These are phyloP conservation scores for Mormyrus hasselquistii DNA, from an alignment of 2,797 vertebrate species.

Conservation along the genomic window DNA sequence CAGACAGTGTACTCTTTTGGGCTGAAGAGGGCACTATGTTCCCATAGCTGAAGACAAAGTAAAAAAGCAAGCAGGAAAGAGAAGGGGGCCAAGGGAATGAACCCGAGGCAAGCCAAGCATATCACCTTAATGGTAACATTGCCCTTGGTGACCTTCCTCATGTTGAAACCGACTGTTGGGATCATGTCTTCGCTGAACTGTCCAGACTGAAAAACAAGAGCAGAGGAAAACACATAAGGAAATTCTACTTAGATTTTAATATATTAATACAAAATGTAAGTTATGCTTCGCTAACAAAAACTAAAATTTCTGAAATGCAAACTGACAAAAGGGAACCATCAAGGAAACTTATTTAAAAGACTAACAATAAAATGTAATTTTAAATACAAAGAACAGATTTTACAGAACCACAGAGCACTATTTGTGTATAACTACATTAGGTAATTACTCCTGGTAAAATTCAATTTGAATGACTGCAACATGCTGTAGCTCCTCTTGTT, in stretches of 20 bases:
- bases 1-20: not conserved
- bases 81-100: not conserved
- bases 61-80: not conserved
- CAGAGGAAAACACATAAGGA: not conserved
- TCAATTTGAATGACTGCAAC: not conserved
- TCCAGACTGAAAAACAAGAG: slow-evolving; percentile 72
- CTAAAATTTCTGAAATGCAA: not conserved
- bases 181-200: slow-evolving; percentile 99
- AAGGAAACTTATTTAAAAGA: not conserved
- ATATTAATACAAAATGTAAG: not conserved
- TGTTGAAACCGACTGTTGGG: slow-evolving; percentile 97
- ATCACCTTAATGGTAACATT: slow-evolving; percentile 97
- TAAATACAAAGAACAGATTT: not conserved
- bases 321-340: not conserved
- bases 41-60: not conserved
- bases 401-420: not conserved
- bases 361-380: not conserved
- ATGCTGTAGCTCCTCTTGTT: not conserved
- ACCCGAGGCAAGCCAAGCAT: not conserved
- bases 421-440: not conserved
- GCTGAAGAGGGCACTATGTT: not conserved
- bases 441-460: slow-evolving; percentile 6
- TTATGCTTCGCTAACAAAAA: not conserved
- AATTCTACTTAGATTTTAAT: not conserved
- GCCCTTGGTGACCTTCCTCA: slow-evolving; percentile 97